Percentiles rank a stretch among this genome's conserved stretches.
Evolutionary conservation across 2,888 invertebrate species (phyloP).

Genomic region (Tachina lurida): DNA sequence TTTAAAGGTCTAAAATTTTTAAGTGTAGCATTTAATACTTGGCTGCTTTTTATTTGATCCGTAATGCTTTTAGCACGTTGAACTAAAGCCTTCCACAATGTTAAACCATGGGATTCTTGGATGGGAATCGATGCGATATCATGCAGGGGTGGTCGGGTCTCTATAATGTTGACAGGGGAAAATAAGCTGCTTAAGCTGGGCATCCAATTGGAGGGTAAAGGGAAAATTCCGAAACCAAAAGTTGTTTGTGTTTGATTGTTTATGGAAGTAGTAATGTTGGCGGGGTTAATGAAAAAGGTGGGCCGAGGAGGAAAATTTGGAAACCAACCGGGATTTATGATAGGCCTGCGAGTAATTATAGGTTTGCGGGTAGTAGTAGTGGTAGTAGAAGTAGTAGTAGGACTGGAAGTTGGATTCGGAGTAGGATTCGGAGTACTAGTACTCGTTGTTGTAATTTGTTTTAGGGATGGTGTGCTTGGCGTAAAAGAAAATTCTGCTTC

Average conservation of each 20-base stretch:
- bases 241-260: conserved; percentile 38
- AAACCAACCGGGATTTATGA: conserved; percentile 24
- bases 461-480: too few relatives aligned
- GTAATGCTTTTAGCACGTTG: neutral
- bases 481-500: too few relatives aligned
- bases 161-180: conserved; percentile 18
- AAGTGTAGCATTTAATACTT: neutral
- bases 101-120: conserved; percentile 7
- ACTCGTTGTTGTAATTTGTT: too few relatives aligned
- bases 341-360: conserved; percentile 13
- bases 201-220: conserved; percentile 49
- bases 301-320: neutral
- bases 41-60: neutral
- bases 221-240: conserved; percentile 49
- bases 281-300: conserved; percentile 21
- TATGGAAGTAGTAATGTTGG: conserved; percentile 7
- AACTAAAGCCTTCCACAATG: conserved; percentile 45
- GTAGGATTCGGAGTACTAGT: too few relatives aligned
- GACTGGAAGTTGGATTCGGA: neutral
- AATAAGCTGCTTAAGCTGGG: conserved; percentile 40
- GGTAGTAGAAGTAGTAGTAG: neutral
- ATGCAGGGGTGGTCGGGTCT: conserved; percentile 10
- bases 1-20: conserved; percentile 1
- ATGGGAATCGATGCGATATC: neutral
- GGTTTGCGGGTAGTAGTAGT: neutral